phyloP scores from a whole-genome alignment of 1,140 invertebrate genomes.

The Pararge aegeria region DNA sequence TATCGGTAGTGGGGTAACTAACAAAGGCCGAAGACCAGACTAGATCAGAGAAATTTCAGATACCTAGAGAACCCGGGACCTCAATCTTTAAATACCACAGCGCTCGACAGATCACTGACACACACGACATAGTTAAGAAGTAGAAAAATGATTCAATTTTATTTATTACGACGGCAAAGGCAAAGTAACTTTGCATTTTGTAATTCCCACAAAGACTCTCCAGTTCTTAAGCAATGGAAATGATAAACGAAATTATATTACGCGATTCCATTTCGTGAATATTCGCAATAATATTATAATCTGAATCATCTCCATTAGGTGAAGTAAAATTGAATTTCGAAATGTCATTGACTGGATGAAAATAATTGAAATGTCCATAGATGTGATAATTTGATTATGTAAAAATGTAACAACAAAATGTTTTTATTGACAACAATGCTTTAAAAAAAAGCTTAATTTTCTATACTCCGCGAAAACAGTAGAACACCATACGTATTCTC shows the following conservation, averaged over 20 bases:
- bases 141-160: not conserved
- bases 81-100: too few species aligned
- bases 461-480: too few species aligned
- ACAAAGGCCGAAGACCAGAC: too few species aligned
- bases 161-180: not conserved
- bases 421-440: too few species aligned
- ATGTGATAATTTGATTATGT: constrained; percentile 2
- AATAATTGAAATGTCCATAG: not conserved
- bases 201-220: not conserved
- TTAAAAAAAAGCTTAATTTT: too few species aligned
- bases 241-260: constrained; percentile 31
- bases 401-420: too few species aligned
- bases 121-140: too few species aligned
- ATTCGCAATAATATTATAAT: constrained; percentile 50
- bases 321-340: constrained; percentile 46
- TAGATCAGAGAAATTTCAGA: too few species aligned
- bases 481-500: too few species aligned
- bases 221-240: constrained; percentile 13
- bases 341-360: constrained; percentile 22
- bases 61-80: too few species aligned
- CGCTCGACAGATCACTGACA: too few species aligned
- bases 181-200: not conserved
- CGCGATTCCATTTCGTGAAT: constrained; percentile 37
- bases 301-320: constrained; percentile 44
- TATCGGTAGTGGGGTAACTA: too few species aligned